Evolutionary conservation across 2,113 vertebrate species (phyloP).

Genomic region (Rhagologus leucostigma): DNA sequence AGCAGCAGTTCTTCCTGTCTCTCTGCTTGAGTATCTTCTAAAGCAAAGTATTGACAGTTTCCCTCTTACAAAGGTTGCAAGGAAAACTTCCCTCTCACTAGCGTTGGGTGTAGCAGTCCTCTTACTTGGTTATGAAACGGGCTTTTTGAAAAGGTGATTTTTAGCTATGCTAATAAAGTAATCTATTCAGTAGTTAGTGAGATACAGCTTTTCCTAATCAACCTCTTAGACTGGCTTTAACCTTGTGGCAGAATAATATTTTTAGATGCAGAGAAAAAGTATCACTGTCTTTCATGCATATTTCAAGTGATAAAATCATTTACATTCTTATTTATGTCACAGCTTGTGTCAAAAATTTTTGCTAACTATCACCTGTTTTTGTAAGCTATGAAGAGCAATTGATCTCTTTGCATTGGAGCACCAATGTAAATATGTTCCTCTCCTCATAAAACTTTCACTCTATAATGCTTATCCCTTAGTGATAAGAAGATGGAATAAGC

Average conservation of each 20-base stretch:
- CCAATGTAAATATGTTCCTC: neutral
- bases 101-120: rapidly evolving
- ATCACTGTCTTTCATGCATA: neutral
- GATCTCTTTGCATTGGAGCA: neutral
- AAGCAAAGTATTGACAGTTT: neutral
- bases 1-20: neutral
- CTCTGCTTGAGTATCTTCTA: neutral
- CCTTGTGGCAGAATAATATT: neutral
- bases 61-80: neutral
- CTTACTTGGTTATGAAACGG: neutral
- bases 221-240: neutral
- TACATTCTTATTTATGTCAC: neutral
- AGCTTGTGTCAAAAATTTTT: neutral
- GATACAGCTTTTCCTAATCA: neutral
- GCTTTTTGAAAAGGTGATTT: neutral
- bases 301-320: neutral
- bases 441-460: neutral
- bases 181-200: neutral
- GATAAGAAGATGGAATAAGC: neutral
- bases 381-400: neutral
- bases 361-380: neutral
- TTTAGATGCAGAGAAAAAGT: neutral
- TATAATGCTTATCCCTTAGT: neutral
- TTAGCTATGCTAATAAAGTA: neutral
- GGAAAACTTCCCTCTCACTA: neutral